Percentiles rank a stretch among this genome's conserved stretches.
Conservation (phyloP, 1,140 invertebrate species). For the Protaetia brevitarsis region DNA sequence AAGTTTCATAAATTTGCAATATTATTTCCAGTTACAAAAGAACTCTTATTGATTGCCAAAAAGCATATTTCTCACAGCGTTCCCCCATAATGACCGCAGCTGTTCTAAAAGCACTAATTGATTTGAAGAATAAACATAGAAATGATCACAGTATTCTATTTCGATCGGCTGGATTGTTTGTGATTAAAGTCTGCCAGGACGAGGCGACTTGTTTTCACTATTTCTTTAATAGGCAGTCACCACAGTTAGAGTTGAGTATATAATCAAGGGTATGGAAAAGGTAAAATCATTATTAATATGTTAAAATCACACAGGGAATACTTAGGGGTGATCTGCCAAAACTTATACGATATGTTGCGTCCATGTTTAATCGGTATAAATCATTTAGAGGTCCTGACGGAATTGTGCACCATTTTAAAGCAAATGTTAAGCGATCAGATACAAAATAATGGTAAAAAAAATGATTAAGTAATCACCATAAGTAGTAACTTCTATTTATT, state of each 20-base stretch:
- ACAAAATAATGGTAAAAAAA: conserved; percentile 70
- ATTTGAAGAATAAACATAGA: conserved; percentile 66
- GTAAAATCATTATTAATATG: conserved; percentile 3
- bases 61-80: conserved; percentile 78
- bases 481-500: not conserved
- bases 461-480: conserved; percentile 20
- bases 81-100: conserved; percentile 71
- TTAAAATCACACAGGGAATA: conserved; percentile 57
- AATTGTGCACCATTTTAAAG: conserved; percentile 90
- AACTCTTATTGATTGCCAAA: conserved; percentile 78
- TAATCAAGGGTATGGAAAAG: no score
- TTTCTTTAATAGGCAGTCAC: conserved; percentile 73
- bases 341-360: conserved; percentile 90
- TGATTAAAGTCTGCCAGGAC: conserved; percentile 89
- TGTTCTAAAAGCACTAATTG: conserved; percentile 71
- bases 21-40: conserved; percentile 62
- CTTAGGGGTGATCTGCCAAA: conserved; percentile 81
- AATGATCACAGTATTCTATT: conserved; percentile 87
- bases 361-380: conserved; percentile 96
- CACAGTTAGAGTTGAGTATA: conserved; percentile 63
- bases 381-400: conserved; percentile 95
- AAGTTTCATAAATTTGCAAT: conserved; percentile 21
- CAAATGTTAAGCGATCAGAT: conserved; percentile 96
- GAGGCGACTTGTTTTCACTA: conserved; percentile 86
- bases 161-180: conserved; percentile 81